Percentiles rank a stretch among this genome's conserved stretches.
These are phyloP conservation scores for Anthoscopus minutus DNA, from an alignment of 2,113 vertebrate species.

Conservation along the genomic window DNA sequence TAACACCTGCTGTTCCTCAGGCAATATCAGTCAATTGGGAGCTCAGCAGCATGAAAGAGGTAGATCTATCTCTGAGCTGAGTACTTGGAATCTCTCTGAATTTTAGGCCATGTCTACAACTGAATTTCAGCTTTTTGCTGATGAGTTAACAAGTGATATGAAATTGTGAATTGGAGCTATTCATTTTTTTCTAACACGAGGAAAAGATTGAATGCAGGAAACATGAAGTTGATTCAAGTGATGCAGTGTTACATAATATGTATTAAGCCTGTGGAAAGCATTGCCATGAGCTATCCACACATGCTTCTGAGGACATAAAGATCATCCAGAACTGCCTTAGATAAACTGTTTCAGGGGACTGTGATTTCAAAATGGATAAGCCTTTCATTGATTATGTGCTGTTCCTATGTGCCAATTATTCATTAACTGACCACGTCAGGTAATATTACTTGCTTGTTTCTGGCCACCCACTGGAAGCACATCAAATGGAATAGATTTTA, in stretches of 20 bases:
- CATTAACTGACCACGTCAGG: not conserved
- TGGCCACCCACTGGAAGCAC: not conserved
- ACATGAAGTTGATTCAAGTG: not conserved
- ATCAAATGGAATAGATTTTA: not conserved
- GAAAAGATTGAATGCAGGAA: not conserved
- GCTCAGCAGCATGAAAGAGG: not conserved
- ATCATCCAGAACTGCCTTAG: not conserved
- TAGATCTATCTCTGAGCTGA: not conserved
- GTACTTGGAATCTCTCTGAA: not conserved
- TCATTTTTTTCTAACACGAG: not conserved
- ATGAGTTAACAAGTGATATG: not conserved
- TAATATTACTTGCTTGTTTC: not conserved
- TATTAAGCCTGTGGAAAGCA: not conserved
- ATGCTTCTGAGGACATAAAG: not conserved
- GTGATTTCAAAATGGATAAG: not conserved
- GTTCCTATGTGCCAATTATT: not conserved
- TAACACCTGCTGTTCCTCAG: not conserved
- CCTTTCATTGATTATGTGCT: not conserved
- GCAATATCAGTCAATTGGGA: not conserved
- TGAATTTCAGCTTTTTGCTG: not conserved
- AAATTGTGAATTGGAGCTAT: not conserved
- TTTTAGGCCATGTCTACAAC: not conserved
- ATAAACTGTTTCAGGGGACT: not conserved
- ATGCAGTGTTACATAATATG: not conserved
- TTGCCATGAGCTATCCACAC: not conserved